Conservation (phyloP, 2,797 vertebrate species). For the Glossophaga mutica region DNA sequence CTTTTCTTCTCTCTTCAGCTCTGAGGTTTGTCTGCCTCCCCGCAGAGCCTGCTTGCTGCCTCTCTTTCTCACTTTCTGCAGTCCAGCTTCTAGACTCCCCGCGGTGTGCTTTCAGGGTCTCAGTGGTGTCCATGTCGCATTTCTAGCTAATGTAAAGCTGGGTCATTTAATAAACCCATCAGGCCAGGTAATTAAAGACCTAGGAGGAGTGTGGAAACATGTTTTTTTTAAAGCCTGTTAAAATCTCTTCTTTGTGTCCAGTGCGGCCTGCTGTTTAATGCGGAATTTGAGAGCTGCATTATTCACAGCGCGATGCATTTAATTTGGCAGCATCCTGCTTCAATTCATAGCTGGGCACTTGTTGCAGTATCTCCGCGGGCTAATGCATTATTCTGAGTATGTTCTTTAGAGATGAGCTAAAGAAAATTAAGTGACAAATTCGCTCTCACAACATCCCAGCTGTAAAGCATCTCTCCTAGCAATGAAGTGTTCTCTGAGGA, state of each 20-base stretch:
- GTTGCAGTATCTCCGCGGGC: neutral
- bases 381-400: neutral
- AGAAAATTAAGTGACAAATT: neutral
- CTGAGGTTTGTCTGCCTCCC: neutral
- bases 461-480: neutral
- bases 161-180: neutral
- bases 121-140: neutral
- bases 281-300: fast-evolving
- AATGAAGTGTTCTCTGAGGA: neutral
- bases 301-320: fast-evolving
- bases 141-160: neutral
- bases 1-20: neutral
- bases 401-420: neutral
- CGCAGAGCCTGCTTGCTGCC: fast-evolving
- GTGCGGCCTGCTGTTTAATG: neutral
- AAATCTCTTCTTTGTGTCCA: neutral
- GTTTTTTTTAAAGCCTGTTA: neutral
- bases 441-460: neutral
- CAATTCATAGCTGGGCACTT: neutral
- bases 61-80: neutral
- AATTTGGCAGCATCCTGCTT: neutral
- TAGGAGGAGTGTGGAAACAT: neutral
- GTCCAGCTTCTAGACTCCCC: neutral
- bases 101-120: fast-evolving
- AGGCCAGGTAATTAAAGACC: neutral